phyloP scores from a whole-genome alignment of 1,140 invertebrate genomes.

The Forficula auricularia region DNA sequence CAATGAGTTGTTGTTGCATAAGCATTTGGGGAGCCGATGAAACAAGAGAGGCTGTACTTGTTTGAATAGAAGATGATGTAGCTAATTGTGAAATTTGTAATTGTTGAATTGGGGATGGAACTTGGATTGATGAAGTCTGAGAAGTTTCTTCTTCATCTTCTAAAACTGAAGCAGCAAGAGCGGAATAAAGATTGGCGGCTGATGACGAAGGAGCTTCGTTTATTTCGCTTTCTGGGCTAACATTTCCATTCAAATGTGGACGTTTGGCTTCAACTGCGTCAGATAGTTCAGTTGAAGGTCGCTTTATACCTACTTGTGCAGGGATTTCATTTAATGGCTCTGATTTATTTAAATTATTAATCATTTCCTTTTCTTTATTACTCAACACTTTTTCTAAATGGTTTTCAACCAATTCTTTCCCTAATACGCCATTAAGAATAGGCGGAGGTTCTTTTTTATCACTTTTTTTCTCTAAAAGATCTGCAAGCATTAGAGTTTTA shows the following conservation, averaged over 20 bases:
- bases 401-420: conserved; percentile 42
- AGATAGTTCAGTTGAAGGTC: not conserved
- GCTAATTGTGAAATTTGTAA: conserved; percentile 6
- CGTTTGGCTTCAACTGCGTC: conserved; percentile 12
- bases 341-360: conserved; percentile 11
- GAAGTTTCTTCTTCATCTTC: conserved; percentile 41
- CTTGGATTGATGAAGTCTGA: conserved; percentile 18
- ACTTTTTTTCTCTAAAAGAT: conserved; percentile 45
- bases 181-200: conserved; percentile 51
- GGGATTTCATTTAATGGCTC: conserved; percentile 22
- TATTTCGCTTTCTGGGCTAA: conserved; percentile 9
- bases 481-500: conserved; percentile 40
- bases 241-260: conserved; percentile 16
- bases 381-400: conserved; percentile 34
- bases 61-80: no score
- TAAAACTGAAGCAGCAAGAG: conserved; percentile 47
- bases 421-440: conserved; percentile 37
- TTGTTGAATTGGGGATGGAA: conserved; percentile 13
- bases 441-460: conserved; percentile 33
- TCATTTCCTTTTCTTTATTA: no score
- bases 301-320: not conserved
- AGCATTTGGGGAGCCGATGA: no score
- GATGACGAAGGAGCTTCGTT: conserved; percentile 34
- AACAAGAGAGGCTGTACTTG: no score
- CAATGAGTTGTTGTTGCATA: conserved; percentile 10